Percentiles rank a stretch among this genome's conserved stretches.
phyloP scores from a whole-genome alignment of 2,113 vertebrate genomes.

The Micronisus gabar region DNA sequence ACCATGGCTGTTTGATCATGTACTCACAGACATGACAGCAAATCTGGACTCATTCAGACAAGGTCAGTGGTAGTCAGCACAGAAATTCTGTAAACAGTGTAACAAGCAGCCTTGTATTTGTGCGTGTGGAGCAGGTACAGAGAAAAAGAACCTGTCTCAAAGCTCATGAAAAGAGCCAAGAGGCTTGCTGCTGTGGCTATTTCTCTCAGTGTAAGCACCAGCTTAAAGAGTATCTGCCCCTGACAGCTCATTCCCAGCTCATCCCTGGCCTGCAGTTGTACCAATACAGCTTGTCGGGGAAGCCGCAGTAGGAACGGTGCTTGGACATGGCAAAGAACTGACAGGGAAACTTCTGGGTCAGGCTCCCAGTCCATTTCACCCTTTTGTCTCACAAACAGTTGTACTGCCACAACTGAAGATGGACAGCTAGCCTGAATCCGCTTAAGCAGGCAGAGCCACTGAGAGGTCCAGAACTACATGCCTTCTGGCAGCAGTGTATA shows the following conservation, averaged over 20 bases:
- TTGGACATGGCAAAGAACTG: neutral
- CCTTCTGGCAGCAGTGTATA: neutral
- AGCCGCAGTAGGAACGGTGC: fast-evolving
- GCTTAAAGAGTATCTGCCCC: neutral
- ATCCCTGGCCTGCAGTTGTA: neutral
- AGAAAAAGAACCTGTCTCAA: neutral
- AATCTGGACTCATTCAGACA: neutral
- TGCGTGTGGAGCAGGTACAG: neutral
- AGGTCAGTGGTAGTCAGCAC: neutral
- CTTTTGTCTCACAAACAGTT: neutral
- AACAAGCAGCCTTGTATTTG: neutral
- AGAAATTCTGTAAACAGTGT: neutral
- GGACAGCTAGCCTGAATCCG: neutral
- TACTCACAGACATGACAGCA: neutral
- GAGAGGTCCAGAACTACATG: neutral
- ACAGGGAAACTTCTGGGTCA: neutral
- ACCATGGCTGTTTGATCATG: neutral
- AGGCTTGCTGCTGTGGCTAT: neutral
- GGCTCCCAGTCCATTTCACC: neutral
- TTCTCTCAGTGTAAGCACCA: neutral
- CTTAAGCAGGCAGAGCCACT: neutral
- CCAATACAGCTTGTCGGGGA: neutral
- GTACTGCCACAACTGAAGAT: neutral
- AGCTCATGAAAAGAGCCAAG: neutral
- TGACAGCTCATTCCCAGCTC: neutral